Base-by-base conservation (phyloP, 2,113 vertebrate species). In the Pica pica region DNA sequence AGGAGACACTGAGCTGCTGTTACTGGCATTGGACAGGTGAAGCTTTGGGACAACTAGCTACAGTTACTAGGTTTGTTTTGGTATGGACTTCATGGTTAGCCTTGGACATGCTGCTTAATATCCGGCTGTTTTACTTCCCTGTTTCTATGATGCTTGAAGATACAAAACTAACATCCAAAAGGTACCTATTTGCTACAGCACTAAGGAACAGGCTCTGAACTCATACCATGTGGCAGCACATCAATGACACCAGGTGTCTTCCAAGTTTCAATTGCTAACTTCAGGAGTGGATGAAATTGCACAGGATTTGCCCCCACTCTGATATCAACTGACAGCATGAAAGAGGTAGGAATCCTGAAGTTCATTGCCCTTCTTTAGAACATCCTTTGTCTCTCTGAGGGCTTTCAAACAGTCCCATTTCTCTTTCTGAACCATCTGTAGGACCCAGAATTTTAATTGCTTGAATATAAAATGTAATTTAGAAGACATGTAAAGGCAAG, bases 361-460 rank as follows among this genome's bases (percentile, higher is more conserved):
- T 89, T 80, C 73, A 57, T 8, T 82, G 28, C 41, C 60, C 27
- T 65, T 85, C 56, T 70, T 78, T 16, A 86, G 55, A 89, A 84
- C 30, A 95, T 44, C 11, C 16, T 89, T 52, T 68, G 5, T n/a
- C 56, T 57, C 65, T 91, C 90, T 47, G 18, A 92, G 42, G 86
- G 61, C 37, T 81, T 93, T 44, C 31, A 64, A 75, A 64, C 61
- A 83, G 87, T 78, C 26, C 65, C 35, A 64, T 69, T 95, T 95
- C 80, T 91, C 56, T 59, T 74, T 82, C 81, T 81, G 42, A 94
- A 79, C 39, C 53, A 86, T 78, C 47, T 42, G 19, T 61, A 89
- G 74, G 55, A 77, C 76, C 52, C 16, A 64, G 84, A 92, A 89
- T 75, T 93, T 74, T 88, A 97, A 71, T 21, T 90, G 50, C n/a